Percentiles rank a stretch among this genome's conserved stretches.
These are phyloP conservation scores for Lanius collurio DNA, from an alignment of 2,113 vertebrate species.

Conservation along the genomic window DNA sequence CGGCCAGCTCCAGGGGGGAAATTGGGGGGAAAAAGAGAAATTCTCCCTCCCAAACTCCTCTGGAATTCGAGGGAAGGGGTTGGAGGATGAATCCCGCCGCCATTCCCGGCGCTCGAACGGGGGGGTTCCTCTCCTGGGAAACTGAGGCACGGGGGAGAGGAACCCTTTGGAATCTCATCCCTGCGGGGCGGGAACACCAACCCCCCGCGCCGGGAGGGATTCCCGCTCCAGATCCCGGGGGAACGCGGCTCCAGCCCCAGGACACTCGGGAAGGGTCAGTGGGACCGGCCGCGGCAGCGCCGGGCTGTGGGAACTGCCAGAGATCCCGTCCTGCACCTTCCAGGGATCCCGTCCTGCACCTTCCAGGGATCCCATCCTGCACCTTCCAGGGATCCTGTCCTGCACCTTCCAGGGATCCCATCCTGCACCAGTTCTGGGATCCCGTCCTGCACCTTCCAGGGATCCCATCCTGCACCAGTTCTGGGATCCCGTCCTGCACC, in stretches of 20 bases:
- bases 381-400: no score
- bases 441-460: no score
- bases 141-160: not conserved
- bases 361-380: not conserved
- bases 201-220: not conserved
- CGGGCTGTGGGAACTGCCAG: not conserved
- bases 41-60: not conserved
- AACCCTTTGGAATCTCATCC: not conserved
- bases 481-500: no score
- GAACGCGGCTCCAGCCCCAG: fast-evolving
- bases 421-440: no score
- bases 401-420: no score
- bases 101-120: fast-evolving
- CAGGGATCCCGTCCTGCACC: no score
- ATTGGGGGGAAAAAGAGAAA: fast-evolving
- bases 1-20: not conserved
- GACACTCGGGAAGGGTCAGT: fast-evolving
- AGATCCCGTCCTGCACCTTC: not conserved
- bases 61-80: fast-evolving
- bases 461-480: no score
- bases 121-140: not conserved
- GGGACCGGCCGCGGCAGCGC: fast-evolving
- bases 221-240: fast-evolving
- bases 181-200: fast-evolving
- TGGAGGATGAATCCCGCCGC: fast-evolving